Evolutionary conservation across 1,140 invertebrate genomes (phyloP), one percentile per base, ranked within the genome.

Genomic region (Tetraneura akinire): DNA sequence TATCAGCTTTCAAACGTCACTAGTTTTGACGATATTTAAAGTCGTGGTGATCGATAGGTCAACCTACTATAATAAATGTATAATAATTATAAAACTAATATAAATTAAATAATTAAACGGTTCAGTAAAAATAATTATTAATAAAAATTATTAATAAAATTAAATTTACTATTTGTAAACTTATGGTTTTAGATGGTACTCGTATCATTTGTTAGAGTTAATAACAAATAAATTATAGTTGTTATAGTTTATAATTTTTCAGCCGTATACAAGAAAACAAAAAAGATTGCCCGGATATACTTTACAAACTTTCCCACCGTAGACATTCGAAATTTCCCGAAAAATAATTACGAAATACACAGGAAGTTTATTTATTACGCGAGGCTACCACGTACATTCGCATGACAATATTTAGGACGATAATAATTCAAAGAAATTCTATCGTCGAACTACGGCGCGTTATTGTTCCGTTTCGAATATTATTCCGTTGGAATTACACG

Each of bases 311-410:
- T 64, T 37, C 32, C 18, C 11, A 23, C n/a, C 21, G 13, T 21
- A 45, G n/a, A 68, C n/a, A 23, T 68, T 23, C 23, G 32, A 68
- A 68, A 45, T 68, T 68, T 68, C 2, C 37, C 6, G 37, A 21
- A 68, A 37, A 45, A 45, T 45, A 66, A 64, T 68, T 68, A 32
- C 64, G 37, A 45, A 68, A 42, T 6, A 45, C 37, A 23, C 37
- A 23, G 64, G 4, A 45, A 45, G 32, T 45, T 21, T 68, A 45
- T 68, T 68, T 68, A 45, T 68, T 42, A 66, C 62, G n/a, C 60
- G n/a, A n/a, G 32, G 18, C n/a, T 64, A n/a, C n/a, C 37, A n/a
- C 32, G 18, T 37, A 37, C 3, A 64, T 10, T 64, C 3, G 32
- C 16, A 64, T 64, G 29, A 37, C 62, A 11, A 37, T 64, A 32